These are phyloP conservation scores for Nephila pilipes DNA, from an alignment of 1,140 invertebrate species.

Conservation along the genomic window DNA sequence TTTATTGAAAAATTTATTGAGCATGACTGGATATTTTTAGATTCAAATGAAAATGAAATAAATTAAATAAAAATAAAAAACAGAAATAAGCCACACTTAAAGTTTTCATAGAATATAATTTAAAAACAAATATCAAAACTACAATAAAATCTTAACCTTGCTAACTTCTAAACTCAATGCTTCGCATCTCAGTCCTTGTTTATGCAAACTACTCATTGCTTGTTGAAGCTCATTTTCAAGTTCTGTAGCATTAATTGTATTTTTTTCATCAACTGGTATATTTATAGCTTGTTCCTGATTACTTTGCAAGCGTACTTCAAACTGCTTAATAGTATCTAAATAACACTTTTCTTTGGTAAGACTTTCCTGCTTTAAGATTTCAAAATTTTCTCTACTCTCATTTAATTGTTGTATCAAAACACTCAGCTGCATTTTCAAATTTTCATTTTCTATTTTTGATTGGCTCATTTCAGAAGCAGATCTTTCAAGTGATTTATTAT, in stretches of 20 bases:
- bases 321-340: slow-evolving; percentile 26
- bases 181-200: slow-evolving; percentile 92
- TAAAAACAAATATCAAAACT: too few relatives aligned
- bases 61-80: neutral
- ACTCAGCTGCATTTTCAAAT: slow-evolving; percentile 15
- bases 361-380: slow-evolving; percentile 38
- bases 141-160: slow-evolving; percentile 81
- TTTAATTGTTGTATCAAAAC: slow-evolving; percentile 52
- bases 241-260: slow-evolving; percentile 64
- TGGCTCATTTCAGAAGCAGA: neutral
- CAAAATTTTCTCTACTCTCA: neutral
- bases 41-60: too few relatives aligned
- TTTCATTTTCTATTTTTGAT: slow-evolving; percentile 42
- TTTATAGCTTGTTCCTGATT: neutral
- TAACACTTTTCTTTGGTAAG: slow-evolving; percentile 37
- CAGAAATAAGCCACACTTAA: neutral
- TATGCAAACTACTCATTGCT: slow-evolving; percentile 91
- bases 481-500: neutral
- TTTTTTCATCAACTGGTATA: neutral
- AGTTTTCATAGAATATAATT: too few relatives aligned
- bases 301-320: neutral
- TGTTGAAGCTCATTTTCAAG: slow-evolving; percentile 87
- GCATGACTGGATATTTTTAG: too few relatives aligned
- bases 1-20: too few relatives aligned
- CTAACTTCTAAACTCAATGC: slow-evolving; percentile 92